Evolutionary conservation across 2,888 invertebrate genomes (phyloP).

Genomic region (Notodonta dromedarius): DNA sequence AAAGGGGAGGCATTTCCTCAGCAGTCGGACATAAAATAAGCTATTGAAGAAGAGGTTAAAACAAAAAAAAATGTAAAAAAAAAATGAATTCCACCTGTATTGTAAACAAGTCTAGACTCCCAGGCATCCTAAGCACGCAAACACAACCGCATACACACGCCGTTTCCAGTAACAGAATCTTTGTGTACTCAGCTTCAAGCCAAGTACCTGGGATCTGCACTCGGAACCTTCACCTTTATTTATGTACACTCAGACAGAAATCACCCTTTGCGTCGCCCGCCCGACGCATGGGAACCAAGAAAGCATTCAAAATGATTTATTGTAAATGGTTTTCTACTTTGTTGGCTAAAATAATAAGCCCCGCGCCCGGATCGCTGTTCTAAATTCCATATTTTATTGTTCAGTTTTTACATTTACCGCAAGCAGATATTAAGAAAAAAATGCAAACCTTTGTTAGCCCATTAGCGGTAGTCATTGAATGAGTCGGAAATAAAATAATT

Average conservation of each 20-base stretch:
- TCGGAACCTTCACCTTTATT: constrained; percentile 80
- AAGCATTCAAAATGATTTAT: constrained; percentile 84
- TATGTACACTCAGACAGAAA: constrained; percentile 82
- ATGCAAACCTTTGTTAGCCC: constrained; percentile 65
- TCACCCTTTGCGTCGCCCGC: constrained; percentile 83
- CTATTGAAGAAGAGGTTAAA: background rate
- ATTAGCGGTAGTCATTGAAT: constrained; percentile 51
- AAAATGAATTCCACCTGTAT: background rate
- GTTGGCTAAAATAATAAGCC: constrained; percentile 84
- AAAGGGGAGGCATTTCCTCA: background rate
- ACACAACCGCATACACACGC: constrained; percentile 13
- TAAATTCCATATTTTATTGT: constrained; percentile 80
- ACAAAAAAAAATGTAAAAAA: background rate
- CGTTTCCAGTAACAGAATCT: constrained; percentile 41
- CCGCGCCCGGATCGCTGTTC: constrained; percentile 72
- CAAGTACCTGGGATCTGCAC: constrained; percentile 78
- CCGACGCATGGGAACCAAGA: constrained; percentile 80
- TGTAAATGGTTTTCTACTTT: constrained; percentile 85
- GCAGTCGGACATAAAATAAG: background rate
- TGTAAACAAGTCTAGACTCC: background rate
- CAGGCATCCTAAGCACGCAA: constrained; percentile 2
- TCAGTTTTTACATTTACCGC: constrained; percentile 64
- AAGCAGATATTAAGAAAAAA: constrained; percentile 68
- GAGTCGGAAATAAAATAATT: constrained; percentile 61
- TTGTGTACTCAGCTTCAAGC: constrained; percentile 50